Evolutionary conservation across 2,888 invertebrate genomes (phyloP), one percentile per base, ranked within the genome.

Genomic region (Oscheius sp.): DNA sequence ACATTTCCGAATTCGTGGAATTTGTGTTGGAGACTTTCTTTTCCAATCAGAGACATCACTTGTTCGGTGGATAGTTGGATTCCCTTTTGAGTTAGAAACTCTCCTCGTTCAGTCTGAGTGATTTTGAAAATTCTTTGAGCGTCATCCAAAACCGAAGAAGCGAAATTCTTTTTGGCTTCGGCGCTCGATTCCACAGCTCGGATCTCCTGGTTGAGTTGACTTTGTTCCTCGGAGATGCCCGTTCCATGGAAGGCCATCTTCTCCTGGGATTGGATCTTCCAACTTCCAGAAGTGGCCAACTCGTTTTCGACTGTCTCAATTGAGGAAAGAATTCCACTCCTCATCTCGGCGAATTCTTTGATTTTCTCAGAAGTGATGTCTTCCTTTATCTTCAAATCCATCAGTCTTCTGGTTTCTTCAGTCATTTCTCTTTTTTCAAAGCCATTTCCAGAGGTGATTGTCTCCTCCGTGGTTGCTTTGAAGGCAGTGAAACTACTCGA

Each of bases 61-160:
- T 34, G 20, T 20, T 57, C 57, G 8, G 34, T 29, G 8, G 39
- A 31, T 25, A 20, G 34, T 17, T 63, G 42, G 50, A 27, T 50
- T 45, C 45, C 53, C 37, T 23, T 23, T 31, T 31, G 23, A 37
- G 42, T 27, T 23, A 39, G 37, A 31, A 39, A 37, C 25, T n/a
- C 37, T n/a, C 33, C 45, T 66, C n/a, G 33, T 39, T 23, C 42
- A 6, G 61, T 25, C 10, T 61, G 15, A 8, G 39, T 31, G 25
- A 71, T 71, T 20, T 65, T 64, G 31, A 73, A 73, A 8, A 31
- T 66, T 37, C 57, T 65, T 8, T 71, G 65, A 15, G 69, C 37
- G 39, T 46, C 65, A 15, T 69, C 65, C 15, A 17, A 53, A 5
- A 50, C 34, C 15, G 65, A 69, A 10, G 46, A 53, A 20, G 37